Conservation (phyloP, 2,888 invertebrate species). For the Monopis laevigella region DNA sequence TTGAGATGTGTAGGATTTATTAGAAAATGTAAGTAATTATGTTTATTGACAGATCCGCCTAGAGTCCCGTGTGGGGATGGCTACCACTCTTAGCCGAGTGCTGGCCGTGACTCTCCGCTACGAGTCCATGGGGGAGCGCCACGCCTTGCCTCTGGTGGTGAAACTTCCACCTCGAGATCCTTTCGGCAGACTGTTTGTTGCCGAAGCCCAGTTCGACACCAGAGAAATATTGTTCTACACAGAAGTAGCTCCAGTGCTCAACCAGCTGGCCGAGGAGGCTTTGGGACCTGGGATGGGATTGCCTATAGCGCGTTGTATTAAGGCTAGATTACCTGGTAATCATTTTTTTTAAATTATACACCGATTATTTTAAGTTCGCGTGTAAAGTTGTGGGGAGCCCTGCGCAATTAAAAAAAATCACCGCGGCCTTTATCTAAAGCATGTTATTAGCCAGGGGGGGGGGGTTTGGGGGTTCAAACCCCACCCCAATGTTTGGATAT, state of each 20-base stretch:
- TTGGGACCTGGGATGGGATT: slow-evolving; percentile 46
- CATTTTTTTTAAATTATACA: background rate
- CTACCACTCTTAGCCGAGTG: slow-evolving; percentile 80
- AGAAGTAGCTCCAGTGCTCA: slow-evolving; percentile 76
- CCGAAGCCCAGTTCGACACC: slow-evolving; percentile 84
- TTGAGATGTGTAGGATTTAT: background rate
- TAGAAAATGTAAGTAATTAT: background rate
- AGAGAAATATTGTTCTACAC: slow-evolving; percentile 86
- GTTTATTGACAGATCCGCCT: slow-evolving; percentile 38
- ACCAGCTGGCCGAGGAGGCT: slow-evolving; percentile 72
- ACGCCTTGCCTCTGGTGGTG: slow-evolving; percentile 68
- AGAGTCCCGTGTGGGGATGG: slow-evolving; percentile 68
- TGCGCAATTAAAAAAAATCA: too few species aligned
- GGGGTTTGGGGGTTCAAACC: too few species aligned
- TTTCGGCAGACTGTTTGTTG: slow-evolving; percentile 81
- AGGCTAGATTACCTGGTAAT: slow-evolving; percentile 71
- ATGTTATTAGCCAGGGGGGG: too few species aligned
- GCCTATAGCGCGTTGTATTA: slow-evolving; percentile 71
- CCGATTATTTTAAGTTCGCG: too few species aligned
- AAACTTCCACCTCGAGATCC: slow-evolving; percentile 83
- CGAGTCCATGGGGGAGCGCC: slow-evolving; percentile 41
- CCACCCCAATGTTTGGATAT: too few species aligned
- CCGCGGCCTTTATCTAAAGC: too few species aligned
- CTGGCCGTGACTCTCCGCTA: slow-evolving; percentile 79
- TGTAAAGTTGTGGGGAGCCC: too few species aligned